These are phyloP conservation scores for Nycticebus coucang DNA, from an alignment of 2,113 vertebrate species.

Conservation along the genomic window DNA sequence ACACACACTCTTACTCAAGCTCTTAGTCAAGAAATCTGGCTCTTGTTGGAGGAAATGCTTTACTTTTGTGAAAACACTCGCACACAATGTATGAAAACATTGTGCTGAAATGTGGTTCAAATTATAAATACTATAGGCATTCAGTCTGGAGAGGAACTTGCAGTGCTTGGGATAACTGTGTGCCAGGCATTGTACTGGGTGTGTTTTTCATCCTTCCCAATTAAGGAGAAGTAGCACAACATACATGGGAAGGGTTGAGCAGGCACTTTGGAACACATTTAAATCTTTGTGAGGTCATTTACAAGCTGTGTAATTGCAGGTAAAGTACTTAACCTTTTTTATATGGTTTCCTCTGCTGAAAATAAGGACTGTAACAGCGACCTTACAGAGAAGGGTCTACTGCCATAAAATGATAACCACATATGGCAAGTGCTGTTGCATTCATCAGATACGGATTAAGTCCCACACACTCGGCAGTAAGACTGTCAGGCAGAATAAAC, in stretches of 20 bases:
- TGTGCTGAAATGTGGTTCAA: conserved; percentile 9
- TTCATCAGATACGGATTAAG: background rate
- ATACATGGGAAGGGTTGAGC: background rate
- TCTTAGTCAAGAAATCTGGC: background rate
- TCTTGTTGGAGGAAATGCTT: conserved; percentile 14
- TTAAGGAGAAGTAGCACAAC: conserved; percentile 7
- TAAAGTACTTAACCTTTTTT: background rate
- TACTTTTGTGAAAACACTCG: background rate
- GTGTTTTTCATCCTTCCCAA: conserved; percentile 28
- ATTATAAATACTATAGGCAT: conserved; percentile 51
- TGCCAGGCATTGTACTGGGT: background rate
- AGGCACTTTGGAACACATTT: background rate
- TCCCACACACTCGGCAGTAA: background rate
- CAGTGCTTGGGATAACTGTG: background rate
- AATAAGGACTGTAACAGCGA: background rate
- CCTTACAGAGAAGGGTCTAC: background rate
- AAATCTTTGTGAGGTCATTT: background rate
- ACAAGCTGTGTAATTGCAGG: conserved; percentile 14
- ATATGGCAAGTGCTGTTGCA: background rate
- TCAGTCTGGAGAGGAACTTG: conserved; percentile 32
- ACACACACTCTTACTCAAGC: background rate
- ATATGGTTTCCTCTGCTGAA: background rate
- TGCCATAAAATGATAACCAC: background rate
- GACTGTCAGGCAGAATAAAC: background rate
- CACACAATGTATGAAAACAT: background rate